Evolutionary conservation across 2,888 invertebrate species (phyloP).

Genomic region (Andrena praecox): DNA sequence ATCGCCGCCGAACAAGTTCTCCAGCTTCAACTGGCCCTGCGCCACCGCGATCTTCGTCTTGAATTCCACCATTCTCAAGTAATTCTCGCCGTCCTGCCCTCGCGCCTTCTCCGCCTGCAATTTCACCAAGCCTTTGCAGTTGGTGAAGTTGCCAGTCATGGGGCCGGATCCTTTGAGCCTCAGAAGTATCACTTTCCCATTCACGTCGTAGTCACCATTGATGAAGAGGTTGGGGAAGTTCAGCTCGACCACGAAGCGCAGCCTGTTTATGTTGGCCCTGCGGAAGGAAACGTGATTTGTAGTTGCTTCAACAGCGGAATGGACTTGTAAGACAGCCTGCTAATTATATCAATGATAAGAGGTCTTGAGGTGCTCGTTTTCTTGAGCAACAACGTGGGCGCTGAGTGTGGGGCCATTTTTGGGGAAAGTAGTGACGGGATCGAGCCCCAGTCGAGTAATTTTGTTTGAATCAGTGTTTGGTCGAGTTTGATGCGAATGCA

Average conservation of each 20-base stretch:
- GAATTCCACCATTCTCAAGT: slow-evolving; percentile 86
- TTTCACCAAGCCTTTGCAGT: slow-evolving; percentile 86
- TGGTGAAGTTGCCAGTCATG: slow-evolving; percentile 87
- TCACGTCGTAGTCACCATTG: slow-evolving; percentile 87
- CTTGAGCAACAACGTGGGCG: too few species aligned
- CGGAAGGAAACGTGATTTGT: slow-evolving; percentile 59
- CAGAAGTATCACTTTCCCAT: slow-evolving; percentile 86
- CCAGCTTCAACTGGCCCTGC: slow-evolving; percentile 87
- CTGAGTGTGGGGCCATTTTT: neutral
- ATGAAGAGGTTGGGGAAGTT: slow-evolving; percentile 86
- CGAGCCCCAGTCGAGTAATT: too few species aligned
- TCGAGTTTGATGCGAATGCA: neutral
- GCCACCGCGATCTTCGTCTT: slow-evolving; percentile 86
- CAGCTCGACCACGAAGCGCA: slow-evolving; percentile 85
- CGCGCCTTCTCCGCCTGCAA: slow-evolving; percentile 83
- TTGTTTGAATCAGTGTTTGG: too few species aligned
- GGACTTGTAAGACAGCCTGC: too few species aligned
- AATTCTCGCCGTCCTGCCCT: slow-evolving; percentile 85
- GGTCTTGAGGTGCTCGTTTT: too few species aligned
- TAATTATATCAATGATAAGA: too few species aligned
- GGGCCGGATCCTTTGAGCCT: slow-evolving; percentile 88
- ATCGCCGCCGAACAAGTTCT: slow-evolving; percentile 89
- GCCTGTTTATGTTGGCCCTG: slow-evolving; percentile 86
- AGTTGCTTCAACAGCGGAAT: too few species aligned
- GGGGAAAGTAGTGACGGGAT: neutral